Evolutionary conservation across 2,113 vertebrate species (phyloP), one percentile per base, ranked within the genome.

Genomic region (Gracilinanus agilis): DNA sequence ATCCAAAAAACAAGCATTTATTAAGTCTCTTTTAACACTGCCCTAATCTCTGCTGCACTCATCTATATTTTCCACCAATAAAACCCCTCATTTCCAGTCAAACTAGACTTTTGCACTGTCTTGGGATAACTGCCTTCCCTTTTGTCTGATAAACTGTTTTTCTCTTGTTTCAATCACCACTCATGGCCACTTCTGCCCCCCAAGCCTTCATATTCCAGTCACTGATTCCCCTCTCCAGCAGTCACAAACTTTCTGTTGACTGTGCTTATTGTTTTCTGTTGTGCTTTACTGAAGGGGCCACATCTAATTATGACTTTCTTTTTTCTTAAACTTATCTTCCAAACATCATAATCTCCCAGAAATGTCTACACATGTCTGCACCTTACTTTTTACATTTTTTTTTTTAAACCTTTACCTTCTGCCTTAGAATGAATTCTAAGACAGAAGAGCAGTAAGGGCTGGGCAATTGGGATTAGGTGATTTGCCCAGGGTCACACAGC

Each of bases 11-110:
- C 67, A 40, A 75, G 34, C 2, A 0, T 75, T 75, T 75, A 40
- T 16, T 19, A 94, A 95, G 88, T 34, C 24, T 27, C 95, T 93
- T 44, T 21, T 53, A 53, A 95, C 90, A 34, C 29, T 54, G 75
- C 88, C 54, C 19, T 13, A 0, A 54, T 89, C 91, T 95, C 40
- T 13, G 61, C 67, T 75, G n/a, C n/a, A n/a, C 24, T 75, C 24
- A 90, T 58, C 16, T 53, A 55, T 11, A 61, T 27, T 21, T 3
- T 1, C 1, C 44, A 27, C 21, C 0, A 88, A 88, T n/a, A 88
- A 2, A 90, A 12, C 24, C 40, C 29, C 44, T 90, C 29, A 94
- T 44, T 93, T 96, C 55, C 27, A 90, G 55, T 29, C 44, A 92
- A 24, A 21, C 0, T 55, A 9, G 34, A 34, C 34, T 96, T 94